Percentiles rank a stretch among this genome's conserved stretches.
Conservation (phyloP, 2,888 invertebrate species). For the Apamea epomidion region DNA sequence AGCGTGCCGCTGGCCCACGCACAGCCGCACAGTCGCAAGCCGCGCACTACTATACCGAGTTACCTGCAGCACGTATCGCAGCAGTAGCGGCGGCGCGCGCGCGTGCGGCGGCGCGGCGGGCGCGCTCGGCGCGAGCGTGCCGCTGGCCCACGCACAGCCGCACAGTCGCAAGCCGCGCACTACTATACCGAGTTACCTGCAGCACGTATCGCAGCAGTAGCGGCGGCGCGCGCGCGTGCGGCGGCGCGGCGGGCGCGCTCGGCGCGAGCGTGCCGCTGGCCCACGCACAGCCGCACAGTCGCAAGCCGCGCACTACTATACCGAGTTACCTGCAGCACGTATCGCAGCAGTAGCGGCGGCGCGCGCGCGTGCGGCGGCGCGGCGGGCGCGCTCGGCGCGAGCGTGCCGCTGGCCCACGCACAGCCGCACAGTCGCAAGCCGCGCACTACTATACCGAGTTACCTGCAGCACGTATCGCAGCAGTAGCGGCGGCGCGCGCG, state of each 20-base stretch:
- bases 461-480: constrained; percentile 74
- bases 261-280: constrained; percentile 68
- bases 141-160: constrained; percentile 76
- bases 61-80: constrained; percentile 73
- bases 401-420: constrained; percentile 71
- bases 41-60: constrained; percentile 70
- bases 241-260: constrained; percentile 67
- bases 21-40: constrained; percentile 79
- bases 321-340: constrained; percentile 68
- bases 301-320: constrained; percentile 78
- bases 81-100: constrained; percentile 80
- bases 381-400: constrained; percentile 64
- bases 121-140: constrained; percentile 67
- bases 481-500: constrained; percentile 80
- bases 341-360: constrained; percentile 78
- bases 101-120: constrained; percentile 72
- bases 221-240: constrained; percentile 80
- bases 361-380: constrained; percentile 77
- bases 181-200: constrained; percentile 68
- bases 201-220: constrained; percentile 74
- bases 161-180: constrained; percentile 77
- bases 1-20: constrained; percentile 72
- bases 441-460: constrained; percentile 62
- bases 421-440: constrained; percentile 81
- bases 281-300: constrained; percentile 79